Conservation (phyloP, 1,140 invertebrate species). For the Antheraea pernyi region DNA sequence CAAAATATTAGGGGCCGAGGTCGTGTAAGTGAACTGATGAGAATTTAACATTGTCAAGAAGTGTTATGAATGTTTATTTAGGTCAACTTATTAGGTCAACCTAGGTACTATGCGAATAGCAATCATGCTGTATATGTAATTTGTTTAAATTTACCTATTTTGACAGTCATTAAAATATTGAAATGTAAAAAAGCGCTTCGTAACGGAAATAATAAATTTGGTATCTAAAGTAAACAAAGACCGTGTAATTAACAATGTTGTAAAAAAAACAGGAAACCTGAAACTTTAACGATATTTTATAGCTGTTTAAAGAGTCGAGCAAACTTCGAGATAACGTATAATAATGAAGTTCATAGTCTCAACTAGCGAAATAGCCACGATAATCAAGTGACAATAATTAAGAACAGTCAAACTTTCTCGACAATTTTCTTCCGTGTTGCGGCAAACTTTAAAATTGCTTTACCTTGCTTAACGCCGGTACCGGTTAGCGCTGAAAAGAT, state of each 20-base stretch:
- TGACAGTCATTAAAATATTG: no score
- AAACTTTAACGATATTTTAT: neutral
- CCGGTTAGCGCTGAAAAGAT: conserved; percentile 42
- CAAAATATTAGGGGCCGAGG: no score
- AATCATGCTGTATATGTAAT: no score
- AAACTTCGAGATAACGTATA: conserved; percentile 14
- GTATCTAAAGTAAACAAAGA: no score
- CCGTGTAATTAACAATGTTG: neutral
- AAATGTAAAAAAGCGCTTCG: no score
- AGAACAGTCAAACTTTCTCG: conserved; percentile 49
- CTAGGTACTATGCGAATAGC: no score
- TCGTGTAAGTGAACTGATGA: no score
- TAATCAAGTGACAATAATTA: conserved; percentile 54
- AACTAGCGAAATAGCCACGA: conserved; percentile 22
- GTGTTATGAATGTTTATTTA: no score
- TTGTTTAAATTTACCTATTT: no score
- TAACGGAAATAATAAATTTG: no score
- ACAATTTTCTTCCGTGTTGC: conserved; percentile 44
- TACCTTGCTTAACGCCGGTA: conserved; percentile 39
- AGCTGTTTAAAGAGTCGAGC: neutral
- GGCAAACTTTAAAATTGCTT: conserved; percentile 55
- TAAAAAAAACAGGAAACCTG: neutral
- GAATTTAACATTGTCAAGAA: no score
- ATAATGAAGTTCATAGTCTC: conserved; percentile 23
- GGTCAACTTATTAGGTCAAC: no score